Base-by-base conservation (phyloP, 2,797 vertebrate species). In the Fratercula arctica region DNA sequence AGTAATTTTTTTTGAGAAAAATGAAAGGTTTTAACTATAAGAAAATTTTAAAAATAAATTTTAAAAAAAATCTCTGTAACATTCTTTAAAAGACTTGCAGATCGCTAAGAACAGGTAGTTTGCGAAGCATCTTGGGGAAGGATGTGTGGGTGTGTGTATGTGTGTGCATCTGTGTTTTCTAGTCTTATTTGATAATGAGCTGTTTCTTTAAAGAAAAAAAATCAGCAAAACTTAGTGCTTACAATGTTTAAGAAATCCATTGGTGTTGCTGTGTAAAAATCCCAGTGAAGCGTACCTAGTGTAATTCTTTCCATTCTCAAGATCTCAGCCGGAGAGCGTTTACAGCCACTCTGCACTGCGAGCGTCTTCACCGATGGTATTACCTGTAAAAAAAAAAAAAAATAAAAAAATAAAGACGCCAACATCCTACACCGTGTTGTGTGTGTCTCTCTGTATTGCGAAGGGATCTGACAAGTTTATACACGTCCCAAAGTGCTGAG, bases 241-340 rank as follows among this genome's bases (percentile, higher is more conserved):
- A 99, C 98, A 35, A 98, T 98, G 98, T 98, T 98, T 98, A 98
- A 92, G 97, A 99, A 99, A 97, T 98, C 99, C 86, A 99, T 97
- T 10, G 98, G 98, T 78, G 98, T 99, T 61, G 98, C 98, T 6
- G 96, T 98, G 97, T 98, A 98, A 97, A 99, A 97, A 96, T 99
- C 98, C 98, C 98, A 98, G 85, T 98, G 98, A 98, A 99, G 98
- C 97, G 98, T 99, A 97, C 98, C 98, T 72, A 99, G 98, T 97
- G 98, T 98, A 97, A 98, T 98, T 96, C 98, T 98, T 98, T 99
- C 99, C 98, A 98, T 99, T 96, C 98, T 98, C 96, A 98, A 98
- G 97, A 99, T 98, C 97, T 99, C 98, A 12, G 98, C 98, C 53
- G 98, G 98, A 56, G 98, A 98, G 97, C 98, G 98, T 97, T 95